Evolutionary conservation across 1,140 invertebrate species (phyloP), one percentile per base, ranked within the genome.

Genomic region (Drosophila sturtevanti): DNA sequence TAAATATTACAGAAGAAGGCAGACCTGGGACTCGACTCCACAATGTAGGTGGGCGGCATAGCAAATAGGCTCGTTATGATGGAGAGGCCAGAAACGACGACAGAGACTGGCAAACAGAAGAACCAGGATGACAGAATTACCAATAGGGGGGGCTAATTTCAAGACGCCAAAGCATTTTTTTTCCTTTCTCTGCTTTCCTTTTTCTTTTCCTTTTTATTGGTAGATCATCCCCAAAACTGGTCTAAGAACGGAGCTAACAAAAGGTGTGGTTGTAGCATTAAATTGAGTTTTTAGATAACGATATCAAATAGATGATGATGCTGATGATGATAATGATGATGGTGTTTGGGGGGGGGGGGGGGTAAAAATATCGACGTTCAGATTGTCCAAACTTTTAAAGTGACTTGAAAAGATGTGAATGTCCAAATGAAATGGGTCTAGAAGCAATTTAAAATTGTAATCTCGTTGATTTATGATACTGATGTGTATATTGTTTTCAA

Each of bases 51-150:
- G 82, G 82, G 72, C 67, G 79, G 78, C 78, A 69, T 85, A 62
- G 81, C 82, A 85, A 87, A 86, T 87, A 87, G 81, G 82, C 74
- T 85, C 81, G 82, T 85, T 87, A 87, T 64, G 81, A 48, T 38
- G 58, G 56, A 38, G 54, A 35, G 16, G 22, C 38, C 59, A 22
- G n/a, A n/a, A n/a, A n/a, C n/a, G n/a, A 31, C 52, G 14, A 55
- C n/a, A 16, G 24, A 31, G 41, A 48, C 14, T 18, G 4, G n/a
- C 14, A 48, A 48, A 18, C 41, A 31, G 21, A 16, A 16, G 12
- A 27, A 16, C 0, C 16, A 48, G 41, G 16, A 21, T 68, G 68
- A 51, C 58, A 58, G 72, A 62, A 34, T 38, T 6, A 31, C 7
- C 5, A 3, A 7, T 31, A 52, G 18, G 69, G 63, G 61, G 70